These are phyloP conservation scores for Eidolon dupreanum DNA, from an alignment of 2,797 vertebrate genomes.

Conservation along the genomic window DNA sequence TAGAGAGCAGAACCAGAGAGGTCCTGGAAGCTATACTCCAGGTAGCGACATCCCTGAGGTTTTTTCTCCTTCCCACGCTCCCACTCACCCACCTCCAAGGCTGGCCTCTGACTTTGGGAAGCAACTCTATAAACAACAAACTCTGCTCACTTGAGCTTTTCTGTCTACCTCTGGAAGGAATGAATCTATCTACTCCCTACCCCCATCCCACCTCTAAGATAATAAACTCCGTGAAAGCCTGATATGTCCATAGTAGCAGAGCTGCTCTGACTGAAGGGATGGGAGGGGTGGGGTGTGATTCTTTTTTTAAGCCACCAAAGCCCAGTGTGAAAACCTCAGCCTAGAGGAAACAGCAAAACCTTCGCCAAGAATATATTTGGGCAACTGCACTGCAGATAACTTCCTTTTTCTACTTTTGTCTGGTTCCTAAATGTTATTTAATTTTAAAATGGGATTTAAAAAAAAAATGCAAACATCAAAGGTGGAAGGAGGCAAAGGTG, in stretches of 20 bases:
- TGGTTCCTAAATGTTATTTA: background rate
- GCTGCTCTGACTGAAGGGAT: background rate
- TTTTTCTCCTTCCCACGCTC: accelerated
- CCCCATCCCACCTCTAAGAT: background rate
- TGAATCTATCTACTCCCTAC: too few relatives aligned
- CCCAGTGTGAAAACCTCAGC: background rate
- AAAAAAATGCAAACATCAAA: background rate
- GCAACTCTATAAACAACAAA: background rate
- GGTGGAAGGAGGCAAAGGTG: background rate
- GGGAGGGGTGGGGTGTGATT: too few relatives aligned
- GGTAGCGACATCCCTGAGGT: background rate
- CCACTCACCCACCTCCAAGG: background rate
- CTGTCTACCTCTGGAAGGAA: accelerated
- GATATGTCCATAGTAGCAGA: accelerated
- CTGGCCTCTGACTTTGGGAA: background rate
- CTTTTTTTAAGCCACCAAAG: background rate
- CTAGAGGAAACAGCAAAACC: background rate
- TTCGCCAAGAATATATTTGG: background rate
- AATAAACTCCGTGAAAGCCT: background rate
- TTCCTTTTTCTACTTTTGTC: background rate
- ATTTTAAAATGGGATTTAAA: background rate
- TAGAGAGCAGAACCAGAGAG: background rate
- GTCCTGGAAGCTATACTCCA: background rate
- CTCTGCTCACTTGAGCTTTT: background rate
- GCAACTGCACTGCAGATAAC: background rate